A percentile compares a stretch with the other conserved stretches of the same genome.
Conservation (phyloP, 2,888 invertebrate genomes). For the Lasioglossum morio region DNA sequence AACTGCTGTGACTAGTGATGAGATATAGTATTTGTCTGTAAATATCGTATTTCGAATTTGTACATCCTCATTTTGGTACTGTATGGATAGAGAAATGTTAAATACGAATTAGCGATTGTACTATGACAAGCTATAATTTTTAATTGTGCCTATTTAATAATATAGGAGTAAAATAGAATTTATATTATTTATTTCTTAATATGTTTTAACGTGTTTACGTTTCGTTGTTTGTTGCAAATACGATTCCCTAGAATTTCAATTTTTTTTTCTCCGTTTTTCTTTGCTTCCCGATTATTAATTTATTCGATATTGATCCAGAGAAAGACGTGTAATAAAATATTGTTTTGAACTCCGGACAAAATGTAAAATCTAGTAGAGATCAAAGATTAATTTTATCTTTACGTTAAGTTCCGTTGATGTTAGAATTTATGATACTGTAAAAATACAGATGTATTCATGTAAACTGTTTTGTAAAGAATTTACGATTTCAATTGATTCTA, state of each 20-base stretch:
- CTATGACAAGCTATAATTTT: conserved; percentile 44
- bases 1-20: conserved; percentile 57
- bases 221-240: conserved; percentile 22
- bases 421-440: conserved; percentile 21
- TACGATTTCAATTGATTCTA: conserved; percentile 35
- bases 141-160: conserved; percentile 49
- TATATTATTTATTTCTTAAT: conserved; percentile 45
- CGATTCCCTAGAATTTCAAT: conserved; percentile 7
- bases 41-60: conserved; percentile 47
- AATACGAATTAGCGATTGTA: conserved; percentile 47
- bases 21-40: conserved; percentile 61
- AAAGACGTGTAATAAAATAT: conserved; percentile 24
- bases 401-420: conserved; percentile 32
- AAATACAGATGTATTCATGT: conserved; percentile 36
- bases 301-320: background rate
- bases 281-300: conserved; percentile 12
- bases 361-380: conserved; percentile 13
- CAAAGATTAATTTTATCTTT: conserved; percentile 41
- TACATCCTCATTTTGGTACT: conserved; percentile 38
- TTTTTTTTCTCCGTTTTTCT: background rate
- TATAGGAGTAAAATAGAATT: conserved; percentile 37
- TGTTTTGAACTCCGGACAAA: conserved; percentile 16
- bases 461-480: conserved; percentile 21
- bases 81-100: conserved; percentile 47
- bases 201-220: conserved; percentile 40